Base-by-base conservation (phyloP, 2,113 vertebrate species). In the Rhinoderma darwinii region DNA sequence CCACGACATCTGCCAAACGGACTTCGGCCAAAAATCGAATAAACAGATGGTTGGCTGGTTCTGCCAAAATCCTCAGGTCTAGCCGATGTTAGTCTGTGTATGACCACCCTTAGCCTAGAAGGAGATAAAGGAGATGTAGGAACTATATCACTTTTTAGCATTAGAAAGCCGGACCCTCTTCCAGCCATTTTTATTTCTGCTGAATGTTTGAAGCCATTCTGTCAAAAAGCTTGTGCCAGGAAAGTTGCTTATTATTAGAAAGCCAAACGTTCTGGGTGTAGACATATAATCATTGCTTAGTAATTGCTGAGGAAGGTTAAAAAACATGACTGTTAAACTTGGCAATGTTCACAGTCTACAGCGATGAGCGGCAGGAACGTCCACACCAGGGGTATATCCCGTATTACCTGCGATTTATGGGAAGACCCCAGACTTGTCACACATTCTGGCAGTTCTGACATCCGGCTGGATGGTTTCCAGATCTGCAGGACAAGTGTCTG, bases 401-500 rank as follows among this genome's bases (percentile, higher is more conserved):
- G 14, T 63, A 14, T 43, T 84, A 54, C 20, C 63, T 75, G 70
- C 7, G 37, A 20, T 44, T 41, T 56, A 41, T 75, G 83, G 70
- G 83, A 51, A 84, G 68, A 76, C 61, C 32, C 37, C 70, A 27
- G 39, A 56, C 47, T 61, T 25, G 63, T 73, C 50, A 37, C 66
- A 84, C 82, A 73, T 84, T 75, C 70, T 39, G 59, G 35, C 39
- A 44, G 50, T 32, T 37, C 8, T 41, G 56, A 22, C 83, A 43
- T 84, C 83, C 66, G 59, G 70, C 37, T 75, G 32, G 50, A 75
- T 32, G 15, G 37, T 20, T 41, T 74, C 37, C 70, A 43, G 35
- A 84, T 84, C 83, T 84, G 32, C 70, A 44, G 17, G 22, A 75
- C 83, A 41, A 50, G 44, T 35, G 15, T 83, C 81, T 81, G 54